phyloP scores from a whole-genome alignment of 2,797 vertebrate genomes.

The Hydrophis major region DNA sequence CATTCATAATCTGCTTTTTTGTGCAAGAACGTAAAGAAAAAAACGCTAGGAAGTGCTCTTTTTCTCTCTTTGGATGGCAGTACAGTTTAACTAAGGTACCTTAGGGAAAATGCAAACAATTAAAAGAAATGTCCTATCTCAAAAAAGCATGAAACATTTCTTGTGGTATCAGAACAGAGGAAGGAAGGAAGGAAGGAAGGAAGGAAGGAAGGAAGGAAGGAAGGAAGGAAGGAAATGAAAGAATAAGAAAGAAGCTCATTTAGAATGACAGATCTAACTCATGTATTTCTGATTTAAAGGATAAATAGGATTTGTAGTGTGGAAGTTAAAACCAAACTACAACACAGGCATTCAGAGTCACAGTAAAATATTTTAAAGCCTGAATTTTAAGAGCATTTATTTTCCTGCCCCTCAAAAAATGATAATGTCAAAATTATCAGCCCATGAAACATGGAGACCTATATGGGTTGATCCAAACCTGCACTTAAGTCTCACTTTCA shows the following conservation, averaged over 20 bases:
- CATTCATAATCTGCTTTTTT: neutral
- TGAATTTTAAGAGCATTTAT: neutral
- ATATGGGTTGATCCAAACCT: neutral
- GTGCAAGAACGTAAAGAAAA: neutral
- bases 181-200: too few relatives aligned
- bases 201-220: too few relatives aligned
- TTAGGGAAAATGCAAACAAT: neutral
- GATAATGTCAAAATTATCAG: neutral
- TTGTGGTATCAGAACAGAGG: neutral
- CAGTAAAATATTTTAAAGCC: neutral
- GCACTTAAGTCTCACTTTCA: neutral
- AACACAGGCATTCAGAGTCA: neutral
- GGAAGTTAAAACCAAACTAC: neutral
- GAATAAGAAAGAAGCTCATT: too few relatives aligned
- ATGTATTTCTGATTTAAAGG: neutral
- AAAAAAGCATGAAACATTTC: neutral
- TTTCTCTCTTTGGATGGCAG: neutral
- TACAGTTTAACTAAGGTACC: neutral
- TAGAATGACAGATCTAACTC: neutral
- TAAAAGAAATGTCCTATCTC: neutral
- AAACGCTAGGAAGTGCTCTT: neutral
- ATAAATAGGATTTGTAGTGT: neutral
- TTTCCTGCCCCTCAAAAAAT: neutral
- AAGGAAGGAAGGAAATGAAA: too few relatives aligned
- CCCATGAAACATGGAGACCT: neutral